phyloP scores from a whole-genome alignment of 2,797 vertebrate genomes.

The Catamblyrhynchus diadema region DNA sequence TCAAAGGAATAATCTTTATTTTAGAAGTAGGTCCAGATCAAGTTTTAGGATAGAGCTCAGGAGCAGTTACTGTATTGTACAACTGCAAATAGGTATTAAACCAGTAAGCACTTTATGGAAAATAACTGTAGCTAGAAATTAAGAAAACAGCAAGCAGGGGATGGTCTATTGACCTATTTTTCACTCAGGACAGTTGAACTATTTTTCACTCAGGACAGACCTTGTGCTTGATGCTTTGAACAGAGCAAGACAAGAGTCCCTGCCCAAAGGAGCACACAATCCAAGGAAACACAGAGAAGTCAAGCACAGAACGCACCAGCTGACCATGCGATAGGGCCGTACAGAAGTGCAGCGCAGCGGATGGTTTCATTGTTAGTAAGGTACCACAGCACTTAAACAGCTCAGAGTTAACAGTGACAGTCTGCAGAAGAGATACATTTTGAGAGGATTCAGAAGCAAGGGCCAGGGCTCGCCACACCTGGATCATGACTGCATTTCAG shows the following conservation, averaged over 20 bases:
- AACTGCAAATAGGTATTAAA: background rate
- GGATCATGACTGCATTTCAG: conserved; percentile 6
- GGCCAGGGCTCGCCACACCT: background rate
- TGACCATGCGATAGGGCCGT: conserved; percentile 22
- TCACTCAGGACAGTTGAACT: background rate
- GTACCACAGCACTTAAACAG: conserved; percentile 26
- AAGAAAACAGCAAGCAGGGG: background rate
- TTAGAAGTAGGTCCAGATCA: background rate
- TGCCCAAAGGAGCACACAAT: background rate
- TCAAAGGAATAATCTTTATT: background rate
- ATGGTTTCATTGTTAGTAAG: conserved; percentile 17
- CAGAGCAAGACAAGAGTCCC: conserved; percentile 10
- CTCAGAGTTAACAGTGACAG: conserved; percentile 35
- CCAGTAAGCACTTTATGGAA: background rate
- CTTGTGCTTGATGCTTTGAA: conserved; percentile 20
- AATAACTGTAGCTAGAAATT: background rate
- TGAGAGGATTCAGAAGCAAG: conserved; percentile 25
- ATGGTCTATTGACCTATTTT: background rate
- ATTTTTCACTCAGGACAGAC: background rate
- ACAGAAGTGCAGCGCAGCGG: conserved; percentile 18
- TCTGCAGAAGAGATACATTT: conserved; percentile 36
- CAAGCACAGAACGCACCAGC: conserved; percentile 36
- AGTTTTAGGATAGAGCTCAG: background rate
- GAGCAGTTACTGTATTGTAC: background rate
- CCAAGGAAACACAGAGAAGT: conserved; percentile 26